These are phyloP conservation scores for Agrotis exclamationis DNA, from an alignment of 2,888 invertebrate species.

Conservation along the genomic window DNA sequence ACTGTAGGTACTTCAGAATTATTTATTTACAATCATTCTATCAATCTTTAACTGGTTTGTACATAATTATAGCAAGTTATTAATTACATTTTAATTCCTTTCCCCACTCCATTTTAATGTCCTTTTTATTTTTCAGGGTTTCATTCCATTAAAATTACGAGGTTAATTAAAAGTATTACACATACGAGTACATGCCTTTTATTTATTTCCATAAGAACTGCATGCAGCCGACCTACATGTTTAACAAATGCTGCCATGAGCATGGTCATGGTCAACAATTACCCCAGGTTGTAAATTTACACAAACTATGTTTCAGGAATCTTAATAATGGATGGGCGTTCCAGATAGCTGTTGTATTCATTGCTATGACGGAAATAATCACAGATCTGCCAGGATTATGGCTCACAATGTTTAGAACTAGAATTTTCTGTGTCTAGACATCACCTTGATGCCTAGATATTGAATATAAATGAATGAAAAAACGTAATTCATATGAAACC, in stretches of 20 bases:
- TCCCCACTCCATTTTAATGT: too few relatives aligned
- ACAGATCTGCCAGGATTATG: neutral
- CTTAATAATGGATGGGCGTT: conserved; percentile 9
- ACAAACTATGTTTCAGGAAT: conserved; percentile 27
- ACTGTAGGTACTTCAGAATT: neutral
- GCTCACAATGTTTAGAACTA: conserved; percentile 26
- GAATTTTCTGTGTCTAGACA: conserved; percentile 32
- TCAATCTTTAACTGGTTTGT: too few relatives aligned
- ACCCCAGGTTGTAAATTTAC: conserved; percentile 25
- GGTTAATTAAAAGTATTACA: conserved; percentile 1
- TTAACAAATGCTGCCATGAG: neutral
- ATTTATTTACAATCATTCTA: neutral
- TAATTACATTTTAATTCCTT: neutral
- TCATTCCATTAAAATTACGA: neutral
- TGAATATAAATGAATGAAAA: conserved; percentile 20
- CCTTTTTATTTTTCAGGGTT: conserved; percentile 1
- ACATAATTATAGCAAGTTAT: too few relatives aligned
- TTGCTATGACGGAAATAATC: conserved; percentile 2
- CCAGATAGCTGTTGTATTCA: neutral
- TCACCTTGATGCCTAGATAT: conserved; percentile 12
- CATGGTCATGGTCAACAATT: conserved; percentile 10
- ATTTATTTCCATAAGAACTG: conserved; percentile 7
- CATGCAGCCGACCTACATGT: conserved; percentile 6
- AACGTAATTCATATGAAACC: conserved; percentile 35
- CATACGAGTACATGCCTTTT: neutral